phyloP scores from a whole-genome alignment of 2,888 invertebrate genomes.

The Anoplius nigerrimus region DNA sequence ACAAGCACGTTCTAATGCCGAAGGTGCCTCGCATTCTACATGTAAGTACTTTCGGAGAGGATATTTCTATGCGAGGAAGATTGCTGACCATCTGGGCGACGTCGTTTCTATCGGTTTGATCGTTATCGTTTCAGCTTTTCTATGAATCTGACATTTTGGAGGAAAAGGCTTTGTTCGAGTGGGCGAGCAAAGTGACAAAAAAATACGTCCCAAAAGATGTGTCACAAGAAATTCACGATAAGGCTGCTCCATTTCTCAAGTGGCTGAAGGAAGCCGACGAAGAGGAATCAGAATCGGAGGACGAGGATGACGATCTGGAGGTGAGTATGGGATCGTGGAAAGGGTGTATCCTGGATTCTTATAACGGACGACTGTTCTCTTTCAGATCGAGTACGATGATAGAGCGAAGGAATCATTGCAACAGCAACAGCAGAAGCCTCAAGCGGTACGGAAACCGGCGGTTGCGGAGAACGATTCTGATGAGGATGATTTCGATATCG shows the following conservation, averaged over 20 bases:
- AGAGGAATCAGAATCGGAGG: constrained; percentile 88
- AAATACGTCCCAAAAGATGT: constrained; percentile 95
- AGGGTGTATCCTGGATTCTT: not conserved
- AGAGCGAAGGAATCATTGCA: constrained; percentile 87
- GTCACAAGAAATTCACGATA: constrained; percentile 92
- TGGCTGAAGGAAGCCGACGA: constrained; percentile 99
- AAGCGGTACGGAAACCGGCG: constrained; percentile 75
- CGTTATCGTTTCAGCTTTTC: constrained; percentile 79
- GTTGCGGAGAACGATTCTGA: constrained; percentile 81
- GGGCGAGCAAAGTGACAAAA: constrained; percentile 96
- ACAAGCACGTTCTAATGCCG: constrained; percentile 86
- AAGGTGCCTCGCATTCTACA: constrained; percentile 94
- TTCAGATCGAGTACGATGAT: constrained; percentile 91
- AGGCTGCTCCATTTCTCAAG: constrained; percentile 94
- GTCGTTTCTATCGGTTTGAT: not conserved
- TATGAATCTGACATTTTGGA: constrained; percentile 97
- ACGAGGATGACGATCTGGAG: constrained; percentile 84
- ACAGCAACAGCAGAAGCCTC: constrained; percentile 73
- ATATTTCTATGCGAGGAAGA: not conserved
- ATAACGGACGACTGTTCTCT: constrained; percentile 17
- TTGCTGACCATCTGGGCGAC: no score
- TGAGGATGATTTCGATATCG: constrained; percentile 90
- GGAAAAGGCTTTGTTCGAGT: constrained; percentile 95
- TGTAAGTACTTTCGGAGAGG: constrained; percentile 68
- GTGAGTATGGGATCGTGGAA: constrained; percentile 72